A percentile compares a stretch with the other conserved stretches of the same genome.
Evolutionary conservation across 2,888 invertebrate genomes (phyloP).

Genomic region (Pachydiplax longipennis): DNA sequence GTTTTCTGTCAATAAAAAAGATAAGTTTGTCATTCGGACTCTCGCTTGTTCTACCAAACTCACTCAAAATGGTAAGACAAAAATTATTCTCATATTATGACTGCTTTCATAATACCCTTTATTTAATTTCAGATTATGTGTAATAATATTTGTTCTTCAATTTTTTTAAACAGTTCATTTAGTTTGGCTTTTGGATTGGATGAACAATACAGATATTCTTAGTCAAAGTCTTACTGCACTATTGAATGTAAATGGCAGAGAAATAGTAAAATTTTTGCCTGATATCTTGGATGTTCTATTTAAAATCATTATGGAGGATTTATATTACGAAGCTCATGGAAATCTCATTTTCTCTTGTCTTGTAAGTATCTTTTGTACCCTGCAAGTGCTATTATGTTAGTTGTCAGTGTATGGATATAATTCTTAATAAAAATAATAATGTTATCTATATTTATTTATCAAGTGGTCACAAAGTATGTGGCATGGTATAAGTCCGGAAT

Average conservation of each 20-base stretch:
- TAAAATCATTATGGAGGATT: constrained; percentile 83
- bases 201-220: constrained; percentile 75
- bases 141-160: not conserved
- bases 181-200: constrained; percentile 89
- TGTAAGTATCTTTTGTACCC: constrained; percentile 57
- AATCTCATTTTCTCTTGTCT: constrained; percentile 90
- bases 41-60: constrained; percentile 91
- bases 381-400: too few relatives aligned
- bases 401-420: too few relatives aligned
- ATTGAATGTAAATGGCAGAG: constrained; percentile 86
- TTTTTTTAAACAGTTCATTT: constrained; percentile 74
- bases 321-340: constrained; percentile 77
- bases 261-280: constrained; percentile 95
- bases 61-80: constrained; percentile 80
- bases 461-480: too few relatives aligned
- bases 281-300: constrained; percentile 95
- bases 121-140: not conserved
- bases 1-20: constrained; percentile 71
- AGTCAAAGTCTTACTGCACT: constrained; percentile 77
- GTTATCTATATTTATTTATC: too few relatives aligned
- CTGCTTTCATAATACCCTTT: not conserved
- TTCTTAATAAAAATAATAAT: too few relatives aligned
- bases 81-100: not conserved
- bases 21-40: constrained; percentile 79
- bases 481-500: too few relatives aligned